Conservation (phyloP, 2,888 invertebrate genomes). For the Harpalus rufipes region DNA sequence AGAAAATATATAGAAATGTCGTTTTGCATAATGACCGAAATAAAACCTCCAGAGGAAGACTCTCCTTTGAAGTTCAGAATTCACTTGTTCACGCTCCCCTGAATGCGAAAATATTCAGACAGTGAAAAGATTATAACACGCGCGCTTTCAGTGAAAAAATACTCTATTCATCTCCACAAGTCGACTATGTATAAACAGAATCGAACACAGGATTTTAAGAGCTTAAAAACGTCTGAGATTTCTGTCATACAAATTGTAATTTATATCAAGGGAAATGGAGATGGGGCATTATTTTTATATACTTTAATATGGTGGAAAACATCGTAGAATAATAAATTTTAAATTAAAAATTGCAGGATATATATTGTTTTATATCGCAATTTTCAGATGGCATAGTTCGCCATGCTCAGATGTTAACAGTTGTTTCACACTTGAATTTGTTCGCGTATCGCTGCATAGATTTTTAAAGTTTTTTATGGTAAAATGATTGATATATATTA, state of each 20-base stretch:
- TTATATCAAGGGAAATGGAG: background rate
- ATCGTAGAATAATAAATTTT: too few relatives aligned
- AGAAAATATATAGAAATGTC: slow-evolving; percentile 54
- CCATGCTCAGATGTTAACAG: too few relatives aligned
- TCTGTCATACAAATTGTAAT: slow-evolving; percentile 6
- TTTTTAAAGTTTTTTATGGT: too few relatives aligned
- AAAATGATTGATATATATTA: too few relatives aligned
- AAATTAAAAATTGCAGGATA: too few relatives aligned
- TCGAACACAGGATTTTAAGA: slow-evolving; percentile 10
- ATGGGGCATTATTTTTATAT: background rate
- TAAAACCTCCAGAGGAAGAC: slow-evolving; percentile 49
- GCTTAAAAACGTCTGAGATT: slow-evolving; percentile 23
- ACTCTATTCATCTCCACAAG: slow-evolving; percentile 26
- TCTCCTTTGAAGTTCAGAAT: slow-evolving; percentile 60
- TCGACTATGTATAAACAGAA: slow-evolving; percentile 24
- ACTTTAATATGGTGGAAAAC: background rate
- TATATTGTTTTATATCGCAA: too few relatives aligned
- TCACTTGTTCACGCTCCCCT: slow-evolving; percentile 51
- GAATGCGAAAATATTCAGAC: slow-evolving; percentile 58
- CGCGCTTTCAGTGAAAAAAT: slow-evolving; percentile 24
- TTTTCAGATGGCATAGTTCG: too few relatives aligned
- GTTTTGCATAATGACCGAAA: slow-evolving; percentile 59
- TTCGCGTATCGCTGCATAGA: too few relatives aligned
- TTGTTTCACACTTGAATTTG: too few relatives aligned
- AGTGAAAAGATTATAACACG: slow-evolving; percentile 59